Evolutionary conservation across 2,113 vertebrate genomes (phyloP).

Genomic region (Sander vitreus): DNA sequence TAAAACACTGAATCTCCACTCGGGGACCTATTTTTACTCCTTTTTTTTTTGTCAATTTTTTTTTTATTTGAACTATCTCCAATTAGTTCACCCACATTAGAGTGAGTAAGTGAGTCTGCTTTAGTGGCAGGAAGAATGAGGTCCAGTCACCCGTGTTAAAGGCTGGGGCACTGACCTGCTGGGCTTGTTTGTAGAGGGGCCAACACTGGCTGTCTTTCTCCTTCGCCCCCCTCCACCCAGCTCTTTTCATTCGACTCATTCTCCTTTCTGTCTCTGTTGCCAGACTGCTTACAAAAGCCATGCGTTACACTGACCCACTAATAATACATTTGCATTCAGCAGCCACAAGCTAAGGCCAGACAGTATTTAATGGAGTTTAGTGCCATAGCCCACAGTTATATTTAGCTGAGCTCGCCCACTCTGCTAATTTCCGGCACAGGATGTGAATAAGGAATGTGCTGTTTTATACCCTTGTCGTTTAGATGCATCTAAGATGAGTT

Average conservation of each 20-base stretch:
- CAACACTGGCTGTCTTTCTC: conserved; percentile 52
- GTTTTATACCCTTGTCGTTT: neutral
- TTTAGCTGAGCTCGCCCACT: conserved; percentile 24
- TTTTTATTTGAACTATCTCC: conserved; percentile 21
- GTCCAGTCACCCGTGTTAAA: conserved; percentile 55
- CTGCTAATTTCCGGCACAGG: conserved; percentile 22
- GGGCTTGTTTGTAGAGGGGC: conserved; percentile 55
- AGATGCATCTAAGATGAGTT: conserved; percentile 4
- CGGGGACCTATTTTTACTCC: conserved; percentile 41
- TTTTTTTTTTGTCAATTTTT: neutral
- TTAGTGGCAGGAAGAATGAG: conserved; percentile 39
- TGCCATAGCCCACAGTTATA: conserved; percentile 22
- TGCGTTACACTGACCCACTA: conserved; percentile 65
- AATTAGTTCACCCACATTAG: conserved; percentile 51
- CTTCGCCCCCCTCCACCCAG: conserved; percentile 14
- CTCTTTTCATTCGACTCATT: conserved; percentile 46
- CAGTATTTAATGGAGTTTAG: conserved; percentile 29
- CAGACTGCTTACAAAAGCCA: conserved; percentile 57
- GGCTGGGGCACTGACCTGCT: conserved; percentile 65
- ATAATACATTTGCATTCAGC: conserved; percentile 65
- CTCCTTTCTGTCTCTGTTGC: conserved; percentile 36
- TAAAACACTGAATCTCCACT: conserved; percentile 17
- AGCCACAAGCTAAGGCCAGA: conserved; percentile 30
- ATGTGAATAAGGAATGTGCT: neutral
- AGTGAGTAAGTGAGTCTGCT: conserved; percentile 25